Conservation (phyloP, 2,797 vertebrate species). For the Anas capensis region DNA sequence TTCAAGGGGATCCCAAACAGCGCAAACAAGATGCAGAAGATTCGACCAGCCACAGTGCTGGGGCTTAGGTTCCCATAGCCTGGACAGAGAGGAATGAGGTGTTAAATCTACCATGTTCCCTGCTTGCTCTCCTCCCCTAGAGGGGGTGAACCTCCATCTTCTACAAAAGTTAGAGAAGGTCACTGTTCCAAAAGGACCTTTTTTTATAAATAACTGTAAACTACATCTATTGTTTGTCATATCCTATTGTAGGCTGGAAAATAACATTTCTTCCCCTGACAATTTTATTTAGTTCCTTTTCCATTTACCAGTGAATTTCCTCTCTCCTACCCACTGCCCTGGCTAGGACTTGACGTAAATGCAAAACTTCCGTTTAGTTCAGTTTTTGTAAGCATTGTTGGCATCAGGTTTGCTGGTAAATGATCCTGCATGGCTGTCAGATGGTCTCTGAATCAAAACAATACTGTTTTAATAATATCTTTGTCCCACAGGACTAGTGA, state of each 20-base stretch:
- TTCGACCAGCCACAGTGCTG: slow-evolving; percentile 82
- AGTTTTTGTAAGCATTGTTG: slow-evolving; percentile 39
- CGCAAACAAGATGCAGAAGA: slow-evolving; percentile 93
- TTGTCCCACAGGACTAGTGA: not conserved
- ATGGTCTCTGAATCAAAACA: slow-evolving; percentile 40
- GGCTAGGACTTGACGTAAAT: slow-evolving; percentile 39
- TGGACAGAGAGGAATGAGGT: slow-evolving; percentile 34
- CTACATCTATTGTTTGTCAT: slow-evolving; percentile 64
- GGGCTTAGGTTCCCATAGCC: slow-evolving; percentile 93
- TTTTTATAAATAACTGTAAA: slow-evolving; percentile 56
- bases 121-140: not conserved
- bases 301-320: slow-evolving; percentile 57
- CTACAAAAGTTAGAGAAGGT: slow-evolving; percentile 28
- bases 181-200: slow-evolving; percentile 16
- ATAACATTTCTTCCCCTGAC: slow-evolving; percentile 46
- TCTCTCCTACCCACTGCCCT: slow-evolving; percentile 23
- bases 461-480: slow-evolving; percentile 11
- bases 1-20: slow-evolving; percentile 93
- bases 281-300: slow-evolving; percentile 58
- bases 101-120: not conserved
- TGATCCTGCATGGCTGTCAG: not conserved
- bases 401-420: not conserved
- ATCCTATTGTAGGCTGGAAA: slow-evolving; percentile 50
- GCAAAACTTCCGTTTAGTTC: slow-evolving; percentile 26
- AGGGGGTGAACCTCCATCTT: not conserved